Base-by-base conservation (phyloP, 2,797 vertebrate species). In the Megalops cyprinoides region DNA sequence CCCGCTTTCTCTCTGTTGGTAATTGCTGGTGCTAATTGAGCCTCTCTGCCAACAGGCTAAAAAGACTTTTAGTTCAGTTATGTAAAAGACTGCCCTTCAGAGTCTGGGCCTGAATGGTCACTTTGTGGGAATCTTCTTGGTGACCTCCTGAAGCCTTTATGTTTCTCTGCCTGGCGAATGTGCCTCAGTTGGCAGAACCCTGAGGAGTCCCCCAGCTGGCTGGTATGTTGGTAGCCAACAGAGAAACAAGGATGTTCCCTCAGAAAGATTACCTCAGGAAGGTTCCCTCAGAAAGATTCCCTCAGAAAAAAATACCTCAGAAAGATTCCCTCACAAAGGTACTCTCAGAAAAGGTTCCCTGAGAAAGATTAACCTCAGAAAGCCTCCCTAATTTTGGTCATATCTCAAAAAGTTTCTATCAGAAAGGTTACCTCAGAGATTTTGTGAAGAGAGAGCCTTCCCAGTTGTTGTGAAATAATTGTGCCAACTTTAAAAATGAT, bases 231-330 rank as follows among this genome's bases (percentile, higher is more conserved):
- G 67, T 18, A 39, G 14, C 39, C 39, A 3, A 25, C 44, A 1
- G 28, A 18, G 9, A 42, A 23, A 9, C 53, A 44, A 18, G 20
- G 14, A 6, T n/a, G 39, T 23, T 93, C 98, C 98, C 98, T 97
- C 88, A 99, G 93, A n/a, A n/a, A n/a, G n/a, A n/a, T n/a, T n/a
- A n/a, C n/a, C n/a, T n/a, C n/a, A n/a, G n/a, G n/a, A n/a, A n/a
- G n/a, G n/a, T n/a, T n/a, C n/a, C n/a, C n/a, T n/a, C n/a, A n/a
- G n/a, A n/a, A n/a, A n/a, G n/a, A n/a, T n/a, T n/a, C n/a, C n/a
- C n/a, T n/a, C n/a, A n/a, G n/a, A n/a, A n/a, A n/a, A n/a, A n/a
- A n/a, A n/a, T n/a, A n/a, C n/a, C n/a, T n/a, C n/a, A n/a, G n/a
- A n/a, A n/a, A n/a, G n/a, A n/a, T n/a, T n/a, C n/a, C n/a, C n/a